Conservation (phyloP, 1,140 invertebrate genomes). For the Samia ricini region DNA sequence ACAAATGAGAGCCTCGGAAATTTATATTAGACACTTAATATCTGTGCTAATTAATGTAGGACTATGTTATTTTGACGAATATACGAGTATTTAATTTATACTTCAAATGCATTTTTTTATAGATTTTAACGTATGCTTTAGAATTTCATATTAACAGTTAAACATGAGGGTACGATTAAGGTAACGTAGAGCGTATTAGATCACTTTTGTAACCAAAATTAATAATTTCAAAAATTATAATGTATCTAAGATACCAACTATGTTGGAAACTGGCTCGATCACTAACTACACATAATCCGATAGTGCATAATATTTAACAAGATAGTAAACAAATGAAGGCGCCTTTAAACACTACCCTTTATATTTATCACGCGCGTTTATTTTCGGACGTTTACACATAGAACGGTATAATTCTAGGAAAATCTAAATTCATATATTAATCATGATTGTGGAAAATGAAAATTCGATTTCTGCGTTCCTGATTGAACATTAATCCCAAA, state of each 20-base stretch:
- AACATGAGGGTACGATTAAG: too few species aligned
- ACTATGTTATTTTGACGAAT: too few species aligned
- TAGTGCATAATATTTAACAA: not conserved
- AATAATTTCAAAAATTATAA: slow-evolving; percentile 42
- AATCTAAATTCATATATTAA: not conserved
- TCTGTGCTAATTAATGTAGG: too few species aligned
- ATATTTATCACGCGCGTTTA: not conserved
- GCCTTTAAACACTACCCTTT: not conserved
- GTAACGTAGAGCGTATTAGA: too few species aligned
- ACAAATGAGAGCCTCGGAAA: too few species aligned
- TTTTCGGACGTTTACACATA: not conserved
- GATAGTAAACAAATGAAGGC: not conserved
- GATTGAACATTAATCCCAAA: slow-evolving; percentile 6
- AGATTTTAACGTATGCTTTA: too few species aligned
- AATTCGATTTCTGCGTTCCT: not conserved
- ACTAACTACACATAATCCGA: slow-evolving; percentile 18
- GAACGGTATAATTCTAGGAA: not conserved
- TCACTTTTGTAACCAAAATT: slow-evolving; percentile 33
- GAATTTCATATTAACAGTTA: too few species aligned
- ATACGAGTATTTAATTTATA: too few species aligned
- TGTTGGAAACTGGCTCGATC: slow-evolving; percentile 28
- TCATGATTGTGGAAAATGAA: not conserved
- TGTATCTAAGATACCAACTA: slow-evolving; percentile 21
- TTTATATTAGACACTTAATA: too few species aligned
- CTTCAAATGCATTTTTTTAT: too few species aligned